phyloP scores from a whole-genome alignment of 2,113 vertebrate species.

The Callorhinus ursinus region DNA sequence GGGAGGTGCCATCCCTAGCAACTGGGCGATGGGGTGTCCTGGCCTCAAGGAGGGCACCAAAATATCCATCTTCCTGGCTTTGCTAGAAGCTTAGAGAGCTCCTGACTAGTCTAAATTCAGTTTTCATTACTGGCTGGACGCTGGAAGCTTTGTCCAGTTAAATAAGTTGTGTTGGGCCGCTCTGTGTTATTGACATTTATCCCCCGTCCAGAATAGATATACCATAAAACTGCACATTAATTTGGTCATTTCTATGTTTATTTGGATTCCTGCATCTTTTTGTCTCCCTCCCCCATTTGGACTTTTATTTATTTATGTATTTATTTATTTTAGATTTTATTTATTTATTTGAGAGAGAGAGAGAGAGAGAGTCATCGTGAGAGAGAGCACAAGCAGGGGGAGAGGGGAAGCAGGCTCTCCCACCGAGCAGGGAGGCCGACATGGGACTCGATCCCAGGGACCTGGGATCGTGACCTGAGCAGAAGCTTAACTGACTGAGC shows the following conservation, averaged over 20 bases:
- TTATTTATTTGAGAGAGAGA: no score
- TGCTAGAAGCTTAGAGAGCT: not conserved
- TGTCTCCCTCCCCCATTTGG: not conserved
- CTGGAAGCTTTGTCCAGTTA: not conserved
- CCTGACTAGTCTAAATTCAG: not conserved
- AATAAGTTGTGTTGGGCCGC: not conserved
- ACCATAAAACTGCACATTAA: not conserved
- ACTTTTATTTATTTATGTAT: not conserved
- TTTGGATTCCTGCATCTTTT: not conserved
- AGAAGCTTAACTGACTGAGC: no score
- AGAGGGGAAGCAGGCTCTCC: no score
- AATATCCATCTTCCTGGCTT: not conserved
- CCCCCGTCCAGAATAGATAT: not conserved
- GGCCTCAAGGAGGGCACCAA: rapidly evolving
- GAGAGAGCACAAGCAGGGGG: no score
- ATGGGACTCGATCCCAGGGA: no score
- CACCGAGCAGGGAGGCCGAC: no score
- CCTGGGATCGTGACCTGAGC: no score
- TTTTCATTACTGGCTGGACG: not conserved
- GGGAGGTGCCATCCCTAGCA: not conserved
- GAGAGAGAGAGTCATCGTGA: no score
- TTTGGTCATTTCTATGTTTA: not conserved
- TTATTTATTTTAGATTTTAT: no score
- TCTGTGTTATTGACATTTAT: not conserved
- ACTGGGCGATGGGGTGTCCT: rapidly evolving